phyloP scores from a whole-genome alignment of 1,140 invertebrate species.

The Archivesica marissinica region DNA sequence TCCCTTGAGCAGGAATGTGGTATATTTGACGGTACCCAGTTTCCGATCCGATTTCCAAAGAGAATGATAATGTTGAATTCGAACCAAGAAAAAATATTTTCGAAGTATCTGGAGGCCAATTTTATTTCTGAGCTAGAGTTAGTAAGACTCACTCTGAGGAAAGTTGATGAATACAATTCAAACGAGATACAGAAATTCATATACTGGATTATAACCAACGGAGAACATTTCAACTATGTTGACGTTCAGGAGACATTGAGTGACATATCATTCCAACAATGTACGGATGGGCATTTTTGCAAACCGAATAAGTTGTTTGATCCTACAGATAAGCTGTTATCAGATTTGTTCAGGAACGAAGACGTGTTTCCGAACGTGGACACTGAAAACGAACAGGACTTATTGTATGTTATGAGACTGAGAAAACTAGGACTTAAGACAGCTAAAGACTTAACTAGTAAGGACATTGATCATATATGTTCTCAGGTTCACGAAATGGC shows the following conservation, averaged over 20 bases:
- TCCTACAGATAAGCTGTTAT: background rate
- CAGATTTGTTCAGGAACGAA: slow-evolving; percentile 10
- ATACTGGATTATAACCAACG: background rate
- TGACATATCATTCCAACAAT: background rate
- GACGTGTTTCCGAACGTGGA: slow-evolving; percentile 27
- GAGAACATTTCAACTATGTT: background rate
- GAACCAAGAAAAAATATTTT: background rate
- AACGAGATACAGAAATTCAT: background rate
- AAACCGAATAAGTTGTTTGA: slow-evolving; percentile 31
- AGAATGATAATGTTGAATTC: background rate
- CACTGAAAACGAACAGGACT: background rate
- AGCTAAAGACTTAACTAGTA: background rate
- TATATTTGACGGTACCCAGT: background rate
- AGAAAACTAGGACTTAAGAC: slow-evolving; percentile 34
- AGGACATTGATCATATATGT: background rate
- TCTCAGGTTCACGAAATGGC: background rate
- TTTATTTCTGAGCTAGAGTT: background rate
- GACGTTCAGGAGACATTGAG: background rate
- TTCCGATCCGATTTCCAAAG: background rate
- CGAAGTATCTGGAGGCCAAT: background rate
- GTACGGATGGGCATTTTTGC: background rate
- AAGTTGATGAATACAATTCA: background rate
- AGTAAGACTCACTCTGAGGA: background rate
- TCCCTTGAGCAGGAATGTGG: background rate
- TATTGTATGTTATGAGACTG: background rate